Evolutionary conservation across 1,140 invertebrate species (phyloP).

Genomic region (Drosophila santomea): DNA sequence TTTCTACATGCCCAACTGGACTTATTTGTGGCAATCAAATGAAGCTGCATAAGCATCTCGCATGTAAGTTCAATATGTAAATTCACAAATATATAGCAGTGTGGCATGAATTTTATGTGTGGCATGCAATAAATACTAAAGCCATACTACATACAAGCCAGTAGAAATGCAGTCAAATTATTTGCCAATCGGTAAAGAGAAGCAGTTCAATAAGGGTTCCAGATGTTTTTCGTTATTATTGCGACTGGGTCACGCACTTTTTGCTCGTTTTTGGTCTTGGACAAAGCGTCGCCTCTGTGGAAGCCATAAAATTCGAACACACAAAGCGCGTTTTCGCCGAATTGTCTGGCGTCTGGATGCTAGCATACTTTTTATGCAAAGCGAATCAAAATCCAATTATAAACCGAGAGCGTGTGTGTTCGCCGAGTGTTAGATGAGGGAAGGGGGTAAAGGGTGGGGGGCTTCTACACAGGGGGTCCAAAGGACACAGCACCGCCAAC

Average conservation of each 20-base stretch:
- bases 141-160: constrained; percentile 17
- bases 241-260: constrained; percentile 24
- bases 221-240: constrained; percentile 24
- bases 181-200: constrained; percentile 27
- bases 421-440: background rate
- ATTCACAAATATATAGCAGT: constrained; percentile 22
- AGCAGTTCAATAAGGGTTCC: constrained; percentile 14
- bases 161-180: constrained; percentile 50
- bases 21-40: constrained; percentile 50
- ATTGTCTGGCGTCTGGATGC: constrained; percentile 52
- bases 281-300: constrained; percentile 34
- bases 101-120: constrained; percentile 3
- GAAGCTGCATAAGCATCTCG: constrained; percentile 49
- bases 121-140: constrained; percentile 50
- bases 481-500: constrained; percentile 1
- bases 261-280: constrained; percentile 10
- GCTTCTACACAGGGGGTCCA: background rate
- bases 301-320: constrained; percentile 39
- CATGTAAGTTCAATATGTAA: constrained; percentile 49
- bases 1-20: background rate
- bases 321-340: constrained; percentile 8
- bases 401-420: constrained; percentile 40
- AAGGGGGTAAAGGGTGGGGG: too few relatives aligned
- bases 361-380: constrained; percentile 58
- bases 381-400: constrained; percentile 66